Conservation (phyloP, 2,797 vertebrate genomes). For the Pangasius krempfi region DNA sequence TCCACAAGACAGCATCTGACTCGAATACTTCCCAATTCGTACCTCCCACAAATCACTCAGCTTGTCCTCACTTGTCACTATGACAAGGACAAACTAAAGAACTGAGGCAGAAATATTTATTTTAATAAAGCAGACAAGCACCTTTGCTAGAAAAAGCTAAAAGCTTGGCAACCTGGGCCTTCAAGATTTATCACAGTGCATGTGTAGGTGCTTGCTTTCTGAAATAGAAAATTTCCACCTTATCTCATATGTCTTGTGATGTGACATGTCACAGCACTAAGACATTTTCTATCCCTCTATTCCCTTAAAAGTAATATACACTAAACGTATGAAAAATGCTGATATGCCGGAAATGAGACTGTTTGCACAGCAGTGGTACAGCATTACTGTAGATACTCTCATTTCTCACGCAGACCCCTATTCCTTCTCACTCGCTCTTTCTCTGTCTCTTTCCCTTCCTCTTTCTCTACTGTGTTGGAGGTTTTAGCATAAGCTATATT, state of each 20-base stretch:
- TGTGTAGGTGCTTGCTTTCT: not conserved
- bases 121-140: not conserved
- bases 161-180: not conserved
- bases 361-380: not conserved
- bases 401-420: slow-evolving; percentile 70
- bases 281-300: slow-evolving; percentile 51
- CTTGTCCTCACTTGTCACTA: slow-evolving; percentile 54
- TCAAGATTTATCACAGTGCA: not conserved
- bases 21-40: slow-evolving; percentile 63
- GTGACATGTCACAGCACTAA: not conserved
- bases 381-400: slow-evolving; percentile 62
- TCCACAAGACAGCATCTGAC: slow-evolving; percentile 50
- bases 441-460: slow-evolving; percentile 35
- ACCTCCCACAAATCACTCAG: slow-evolving; percentile 60
- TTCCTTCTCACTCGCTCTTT: slow-evolving; percentile 14
- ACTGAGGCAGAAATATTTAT: slow-evolving; percentile 6
- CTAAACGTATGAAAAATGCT: not conserved
- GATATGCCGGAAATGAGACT: not conserved
- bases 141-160: not conserved
- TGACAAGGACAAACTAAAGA: slow-evolving; percentile 60
- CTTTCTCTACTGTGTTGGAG: not conserved
- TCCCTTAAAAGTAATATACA: slow-evolving; percentile 53
- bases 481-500: slow-evolving; percentile 65
- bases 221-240: not conserved
- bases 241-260: not conserved